A percentile compares a stretch with the other conserved stretches of the same genome.
Evolutionary conservation across 2,113 vertebrate genomes (phyloP).

Genomic region (Meleagris gallopavo): DNA sequence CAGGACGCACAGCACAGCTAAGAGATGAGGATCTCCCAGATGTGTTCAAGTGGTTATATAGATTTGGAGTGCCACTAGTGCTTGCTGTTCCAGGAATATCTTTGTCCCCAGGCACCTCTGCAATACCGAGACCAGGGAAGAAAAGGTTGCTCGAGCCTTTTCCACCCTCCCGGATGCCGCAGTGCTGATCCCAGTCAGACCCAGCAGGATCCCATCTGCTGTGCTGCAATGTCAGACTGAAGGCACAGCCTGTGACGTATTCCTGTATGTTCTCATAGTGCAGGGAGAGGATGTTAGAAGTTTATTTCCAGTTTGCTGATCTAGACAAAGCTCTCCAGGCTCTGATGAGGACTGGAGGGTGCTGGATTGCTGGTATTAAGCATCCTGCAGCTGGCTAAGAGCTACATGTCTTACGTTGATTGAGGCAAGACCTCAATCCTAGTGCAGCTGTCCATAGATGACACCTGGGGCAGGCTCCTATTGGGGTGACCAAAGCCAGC

Average conservation of each 20-base stretch:
- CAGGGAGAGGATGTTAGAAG: not conserved
- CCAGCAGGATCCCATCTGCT: slow-evolving; percentile 55
- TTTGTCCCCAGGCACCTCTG: not conserved
- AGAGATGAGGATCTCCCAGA: fast-evolving
- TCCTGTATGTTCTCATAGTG: not conserved
- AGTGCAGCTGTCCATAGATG: not conserved
- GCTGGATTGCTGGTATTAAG: not conserved
- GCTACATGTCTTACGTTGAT: not conserved
- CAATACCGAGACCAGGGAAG: not conserved
- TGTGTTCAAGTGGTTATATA: not conserved
- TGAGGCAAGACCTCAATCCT: not conserved
- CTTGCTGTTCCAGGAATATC: not conserved
- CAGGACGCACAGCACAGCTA: not conserved
- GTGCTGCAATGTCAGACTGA: slow-evolving; percentile 23
- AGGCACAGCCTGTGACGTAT: not conserved
- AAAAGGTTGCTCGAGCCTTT: not conserved
- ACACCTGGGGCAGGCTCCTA: not conserved
- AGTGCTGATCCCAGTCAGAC: not conserved
- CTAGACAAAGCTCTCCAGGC: not conserved
- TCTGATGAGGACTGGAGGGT: not conserved
- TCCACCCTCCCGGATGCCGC: not conserved
- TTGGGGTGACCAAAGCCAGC: not conserved
- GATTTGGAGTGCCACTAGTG: not conserved
- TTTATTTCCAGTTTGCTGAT: not conserved
- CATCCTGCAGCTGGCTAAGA: not conserved